Evolutionary conservation across 2,888 invertebrate genomes (phyloP).

Genomic region (Polylopha cassiicola): DNA sequence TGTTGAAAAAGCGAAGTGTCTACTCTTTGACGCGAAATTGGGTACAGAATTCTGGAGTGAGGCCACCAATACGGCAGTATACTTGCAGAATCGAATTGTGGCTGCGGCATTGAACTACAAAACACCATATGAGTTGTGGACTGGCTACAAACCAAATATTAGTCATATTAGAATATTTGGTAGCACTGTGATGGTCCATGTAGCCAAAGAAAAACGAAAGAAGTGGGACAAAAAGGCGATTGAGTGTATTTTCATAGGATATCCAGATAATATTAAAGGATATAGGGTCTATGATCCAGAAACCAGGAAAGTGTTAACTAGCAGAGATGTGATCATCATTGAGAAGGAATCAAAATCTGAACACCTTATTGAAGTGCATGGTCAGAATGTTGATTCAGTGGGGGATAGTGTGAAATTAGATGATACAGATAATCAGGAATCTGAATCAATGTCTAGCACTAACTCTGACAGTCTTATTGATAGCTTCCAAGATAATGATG

Average conservation of each 20-base stretch:
- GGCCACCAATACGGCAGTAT: conserved; percentile 11
- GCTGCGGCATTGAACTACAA: conserved; percentile 23
- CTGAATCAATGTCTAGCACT: not conserved
- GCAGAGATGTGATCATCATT: conserved; percentile 24
- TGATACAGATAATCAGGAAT: not conserved
- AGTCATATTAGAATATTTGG: conserved; percentile 24
- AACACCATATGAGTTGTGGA: conserved; percentile 28
- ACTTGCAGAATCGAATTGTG: conserved; percentile 16
- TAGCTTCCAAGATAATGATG: too few species aligned
- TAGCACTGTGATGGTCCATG: conserved; percentile 26
- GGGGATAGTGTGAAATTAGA: not conserved
- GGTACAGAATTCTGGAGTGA: conserved; percentile 17
- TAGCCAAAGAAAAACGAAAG: conserved; percentile 25
- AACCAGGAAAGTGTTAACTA: conserved; percentile 14
- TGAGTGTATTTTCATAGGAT: conserved; percentile 26
- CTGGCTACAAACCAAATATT: conserved; percentile 23
- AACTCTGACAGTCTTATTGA: not conserved
- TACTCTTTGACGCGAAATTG: conserved; percentile 15
- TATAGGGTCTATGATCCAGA: conserved; percentile 26
- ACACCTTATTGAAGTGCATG: conserved; percentile 4
- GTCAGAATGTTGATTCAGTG: not conserved
- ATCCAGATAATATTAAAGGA: conserved; percentile 27
- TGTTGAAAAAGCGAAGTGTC: conserved; percentile 16
- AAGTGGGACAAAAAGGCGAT: conserved; percentile 28
- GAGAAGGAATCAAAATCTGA: conserved; percentile 12